A percentile compares a stretch with the other conserved stretches of the same genome.
Evolutionary conservation across 1,140 invertebrate genomes (phyloP).

Genomic region (Nymphalis io): DNA sequence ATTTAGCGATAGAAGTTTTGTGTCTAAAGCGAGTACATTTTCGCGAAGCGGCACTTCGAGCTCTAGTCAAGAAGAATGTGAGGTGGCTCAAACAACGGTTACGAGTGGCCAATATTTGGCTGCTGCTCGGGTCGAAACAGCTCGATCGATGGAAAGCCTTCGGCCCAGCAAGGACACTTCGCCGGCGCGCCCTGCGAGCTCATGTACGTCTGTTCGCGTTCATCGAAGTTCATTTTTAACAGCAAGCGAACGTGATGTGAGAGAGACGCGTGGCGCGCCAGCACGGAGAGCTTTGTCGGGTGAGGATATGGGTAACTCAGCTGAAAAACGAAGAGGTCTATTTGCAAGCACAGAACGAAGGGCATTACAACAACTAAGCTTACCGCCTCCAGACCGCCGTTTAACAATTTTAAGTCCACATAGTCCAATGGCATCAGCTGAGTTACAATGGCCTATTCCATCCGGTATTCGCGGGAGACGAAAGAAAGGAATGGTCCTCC

Average conservation of each 20-base stretch:
- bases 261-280: conserved; percentile 82
- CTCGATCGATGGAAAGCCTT: conserved; percentile 86
- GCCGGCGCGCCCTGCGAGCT: conserved; percentile 72
- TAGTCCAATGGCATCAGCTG: conserved; percentile 83
- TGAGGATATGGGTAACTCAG: conserved; percentile 80
- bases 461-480: conserved; percentile 84
- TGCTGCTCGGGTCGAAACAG: conserved; percentile 82
- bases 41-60: conserved; percentile 84
- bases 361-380: conserved; percentile 85
- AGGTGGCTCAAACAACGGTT: conserved; percentile 76
- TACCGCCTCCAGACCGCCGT: conserved; percentile 84
- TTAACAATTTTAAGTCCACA: conserved; percentile 89
- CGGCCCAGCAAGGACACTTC: conserved; percentile 80
- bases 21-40: conserved; percentile 82
- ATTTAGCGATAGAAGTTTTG: conserved; percentile 78
- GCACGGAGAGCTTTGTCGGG: conserved; percentile 82
- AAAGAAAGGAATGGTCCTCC: conserved; percentile 87
- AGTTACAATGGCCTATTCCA: conserved; percentile 83
- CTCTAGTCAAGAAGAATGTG: conserved; percentile 87
- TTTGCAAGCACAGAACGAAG: conserved; percentile 84
- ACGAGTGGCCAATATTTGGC: conserved; percentile 82
- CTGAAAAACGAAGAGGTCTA: conserved; percentile 84
- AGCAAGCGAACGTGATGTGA: conserved; percentile 84
- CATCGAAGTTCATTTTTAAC: conserved; percentile 82
- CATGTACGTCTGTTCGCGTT: conserved; percentile 73